Percentiles rank a stretch among this genome's conserved stretches.
These are phyloP conservation scores for Heliconius sara DNA, from an alignment of 2,888 invertebrate species.

Conservation along the genomic window DNA sequence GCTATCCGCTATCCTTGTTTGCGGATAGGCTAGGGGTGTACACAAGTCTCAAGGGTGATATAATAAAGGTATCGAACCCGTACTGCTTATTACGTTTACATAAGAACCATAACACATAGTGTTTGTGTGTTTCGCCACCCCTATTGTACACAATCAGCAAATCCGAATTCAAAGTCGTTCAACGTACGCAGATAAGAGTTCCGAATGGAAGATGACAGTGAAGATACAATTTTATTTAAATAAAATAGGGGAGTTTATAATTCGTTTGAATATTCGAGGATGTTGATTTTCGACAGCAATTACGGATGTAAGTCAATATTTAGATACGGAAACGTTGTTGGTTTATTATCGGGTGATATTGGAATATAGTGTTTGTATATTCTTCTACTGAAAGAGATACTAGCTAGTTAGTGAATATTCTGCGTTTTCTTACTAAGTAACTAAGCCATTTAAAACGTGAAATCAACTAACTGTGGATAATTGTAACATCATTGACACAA, in stretches of 20 bases:
- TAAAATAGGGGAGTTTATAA: slow-evolving; percentile 35
- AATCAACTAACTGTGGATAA: neutral
- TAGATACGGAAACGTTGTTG: slow-evolving; percentile 11
- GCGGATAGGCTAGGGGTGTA: slow-evolving; percentile 31
- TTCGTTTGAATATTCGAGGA: slow-evolving; percentile 22
- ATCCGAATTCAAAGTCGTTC: slow-evolving; percentile 38
- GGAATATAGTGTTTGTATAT: neutral
- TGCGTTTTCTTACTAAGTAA: neutral
- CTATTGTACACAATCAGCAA: slow-evolving; percentile 27
- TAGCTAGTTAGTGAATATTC: neutral
- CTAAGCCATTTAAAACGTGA: neutral
- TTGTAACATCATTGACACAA: neutral
- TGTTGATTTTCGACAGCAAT: slow-evolving; percentile 20
- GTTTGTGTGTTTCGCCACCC: slow-evolving; percentile 21
- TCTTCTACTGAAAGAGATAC: neutral
- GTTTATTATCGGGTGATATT: slow-evolving; percentile 1
- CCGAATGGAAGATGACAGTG: slow-evolving; percentile 33
- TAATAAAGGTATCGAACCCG: slow-evolving; percentile 21
- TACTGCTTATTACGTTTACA: slow-evolving; percentile 20
- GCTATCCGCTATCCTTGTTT: slow-evolving; percentile 30
- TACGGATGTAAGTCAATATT: slow-evolving; percentile 29
- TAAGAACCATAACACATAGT: slow-evolving; percentile 5
- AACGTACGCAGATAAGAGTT: slow-evolving; percentile 35
- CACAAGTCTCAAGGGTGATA: slow-evolving; percentile 34
- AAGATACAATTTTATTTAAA: slow-evolving; percentile 33